Conservation (phyloP, 2,113 vertebrate genomes). For the Protomyctophum bolini region DNA sequence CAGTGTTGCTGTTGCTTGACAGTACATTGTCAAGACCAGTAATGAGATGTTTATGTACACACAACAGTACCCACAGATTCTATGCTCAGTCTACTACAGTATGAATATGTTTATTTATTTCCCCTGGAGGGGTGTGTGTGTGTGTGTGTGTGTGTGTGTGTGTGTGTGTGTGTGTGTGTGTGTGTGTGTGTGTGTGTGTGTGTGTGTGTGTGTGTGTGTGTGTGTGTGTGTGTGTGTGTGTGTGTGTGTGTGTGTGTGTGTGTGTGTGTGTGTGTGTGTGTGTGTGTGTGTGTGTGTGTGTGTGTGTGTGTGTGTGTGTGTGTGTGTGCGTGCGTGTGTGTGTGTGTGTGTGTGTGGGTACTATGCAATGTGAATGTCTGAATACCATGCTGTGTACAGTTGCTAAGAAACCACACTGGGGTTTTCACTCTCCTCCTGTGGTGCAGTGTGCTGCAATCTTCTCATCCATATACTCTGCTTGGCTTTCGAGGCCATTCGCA, state of each 20-base stretch:
- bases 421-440: constrained; percentile 33
- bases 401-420: constrained; percentile 59
- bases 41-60: neutral
- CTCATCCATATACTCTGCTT: constrained; percentile 36
- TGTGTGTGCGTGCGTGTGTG: neutral
- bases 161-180: neutral
- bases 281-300: neutral
- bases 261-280: neutral
- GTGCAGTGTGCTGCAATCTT: constrained; percentile 46
- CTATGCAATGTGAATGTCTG: neutral
- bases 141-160: neutral
- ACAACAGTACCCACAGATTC: neutral
- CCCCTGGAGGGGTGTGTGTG: neutral
- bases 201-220: neutral
- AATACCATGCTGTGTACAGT: constrained; percentile 53
- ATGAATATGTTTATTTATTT: neutral
- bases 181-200: neutral
- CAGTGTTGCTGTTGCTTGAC: neutral
- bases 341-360: neutral
- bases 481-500: neutral
- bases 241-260: constrained; percentile 2
- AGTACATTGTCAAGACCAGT: neutral
- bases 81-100: neutral
- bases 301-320: neutral
- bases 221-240: neutral